phyloP scores from a whole-genome alignment of 2,113 vertebrate species.

The Spheniscus mendiculus region DNA sequence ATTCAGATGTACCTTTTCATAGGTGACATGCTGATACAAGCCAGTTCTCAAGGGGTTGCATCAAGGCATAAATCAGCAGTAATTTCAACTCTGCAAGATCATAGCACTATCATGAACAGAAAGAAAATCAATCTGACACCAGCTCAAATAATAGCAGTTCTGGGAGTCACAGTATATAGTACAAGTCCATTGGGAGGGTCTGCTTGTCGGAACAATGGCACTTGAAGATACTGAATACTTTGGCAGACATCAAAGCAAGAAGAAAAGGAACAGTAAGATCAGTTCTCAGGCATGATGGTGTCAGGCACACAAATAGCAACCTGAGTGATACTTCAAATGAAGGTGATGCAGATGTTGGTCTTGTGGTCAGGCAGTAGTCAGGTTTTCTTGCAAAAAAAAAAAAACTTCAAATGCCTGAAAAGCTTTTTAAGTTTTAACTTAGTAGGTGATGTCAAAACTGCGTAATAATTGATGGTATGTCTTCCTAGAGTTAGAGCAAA shows the following conservation, averaged over 20 bases:
- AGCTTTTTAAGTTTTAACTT: conserved; percentile 42
- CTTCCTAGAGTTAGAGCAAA: conserved; percentile 25
- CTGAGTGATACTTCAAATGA: not conserved
- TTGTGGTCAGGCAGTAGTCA: conserved; percentile 2
- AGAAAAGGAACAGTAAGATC: conserved; percentile 43
- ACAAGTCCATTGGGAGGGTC: conserved; percentile 33
- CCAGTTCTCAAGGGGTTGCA: not conserved
- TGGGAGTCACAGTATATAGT: conserved; percentile 16
- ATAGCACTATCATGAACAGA: conserved; percentile 42
- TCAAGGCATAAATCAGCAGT: conserved; percentile 45
- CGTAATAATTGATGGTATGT: not conserved
- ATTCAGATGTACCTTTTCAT: conserved; percentile 45
- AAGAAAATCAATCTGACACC: conserved; percentile 62
- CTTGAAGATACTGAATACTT: conserved; percentile 47
- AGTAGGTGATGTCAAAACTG: conserved; percentile 3
- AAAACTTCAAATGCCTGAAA: conserved; percentile 28
- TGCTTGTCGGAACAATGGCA: conserved; percentile 57
- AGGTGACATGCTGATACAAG: conserved; percentile 56
- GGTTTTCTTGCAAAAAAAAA: not conserved
- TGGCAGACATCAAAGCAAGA: conserved; percentile 62
- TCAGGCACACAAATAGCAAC: conserved; percentile 1
- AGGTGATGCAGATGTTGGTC: conserved; percentile 1
- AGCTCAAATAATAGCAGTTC: conserved; percentile 56
- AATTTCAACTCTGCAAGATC: conserved; percentile 51
- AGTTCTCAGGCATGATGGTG: conserved; percentile 24